Evolutionary conservation across 2,888 invertebrate genomes (phyloP), one percentile per base, ranked within the genome.

Genomic region (Acrobasis consociella): DNA sequence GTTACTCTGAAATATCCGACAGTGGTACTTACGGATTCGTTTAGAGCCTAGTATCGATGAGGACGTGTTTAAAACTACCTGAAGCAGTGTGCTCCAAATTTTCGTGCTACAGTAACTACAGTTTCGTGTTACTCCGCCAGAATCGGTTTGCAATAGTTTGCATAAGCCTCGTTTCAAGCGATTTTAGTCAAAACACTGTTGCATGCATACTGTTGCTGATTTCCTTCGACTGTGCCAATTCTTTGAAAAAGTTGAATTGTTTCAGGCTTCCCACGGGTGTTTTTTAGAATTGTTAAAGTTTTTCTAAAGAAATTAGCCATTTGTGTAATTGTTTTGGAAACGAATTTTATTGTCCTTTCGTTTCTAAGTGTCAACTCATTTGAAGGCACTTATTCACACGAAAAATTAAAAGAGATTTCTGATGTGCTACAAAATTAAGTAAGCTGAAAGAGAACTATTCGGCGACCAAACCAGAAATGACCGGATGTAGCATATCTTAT

Each of bases 71-170:
- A 10, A 1, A 1, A 46, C n/a, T 46, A 10, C n/a, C 7, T 13
- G 11, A 13, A 11, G 13, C n/a, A 11, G 46, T 11, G n/a, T 46
- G 46, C 46, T 46, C 46, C 13, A 56, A 56, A 46, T 56, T 17
- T 42, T 8, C 42, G 42, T 13, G 17, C 17, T 56, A 46, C 11
- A 46, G 56, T 46, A 8, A 13, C 22, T 56, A 22, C 13, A 56
- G 56, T 46, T 56, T 56, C 42, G 17, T 13, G 10, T 56, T 56
- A 15, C 42, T 42, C 13, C 42, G 56, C 46, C 15, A 42, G 11
- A 56, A 56, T 56, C 39, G 55, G 55, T 16, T 17, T 56, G 56
- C 56, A 56, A 56, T 56, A 42, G 56, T 56, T 56, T 56, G 56
- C 56, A 46, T 56, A 56, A 56, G 42, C 56, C 15, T 7, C 42